Conservation (phyloP, 2,113 vertebrate species). For the Oxyruncus cristatus region DNA sequence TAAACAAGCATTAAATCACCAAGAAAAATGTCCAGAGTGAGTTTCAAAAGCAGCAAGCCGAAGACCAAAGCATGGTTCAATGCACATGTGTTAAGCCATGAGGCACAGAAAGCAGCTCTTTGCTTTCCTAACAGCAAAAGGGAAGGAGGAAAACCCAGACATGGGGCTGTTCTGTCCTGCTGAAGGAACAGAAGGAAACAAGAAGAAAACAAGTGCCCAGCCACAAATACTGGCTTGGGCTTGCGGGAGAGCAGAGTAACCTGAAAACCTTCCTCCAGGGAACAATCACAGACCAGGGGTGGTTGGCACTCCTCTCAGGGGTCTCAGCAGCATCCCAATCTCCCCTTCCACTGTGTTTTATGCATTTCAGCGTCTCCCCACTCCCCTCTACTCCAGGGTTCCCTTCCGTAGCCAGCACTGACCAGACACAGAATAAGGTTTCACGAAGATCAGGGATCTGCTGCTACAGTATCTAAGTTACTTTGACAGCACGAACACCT, state of each 20-base stretch:
- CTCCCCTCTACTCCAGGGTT: neutral
- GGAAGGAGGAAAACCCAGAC: neutral
- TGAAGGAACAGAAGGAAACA: neutral
- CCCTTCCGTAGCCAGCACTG: neutral
- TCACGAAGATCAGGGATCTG: neutral
- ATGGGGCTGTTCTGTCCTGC: neutral
- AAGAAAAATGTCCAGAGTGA: neutral
- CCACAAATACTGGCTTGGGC: accelerated
- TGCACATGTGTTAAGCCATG: neutral
- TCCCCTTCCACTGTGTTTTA: accelerated
- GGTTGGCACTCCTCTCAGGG: neutral
- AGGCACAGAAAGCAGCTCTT: neutral
- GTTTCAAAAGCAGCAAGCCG: neutral
- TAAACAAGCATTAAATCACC: neutral
- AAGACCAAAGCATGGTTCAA: neutral
- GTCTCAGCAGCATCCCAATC: neutral
- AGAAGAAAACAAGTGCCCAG: neutral
- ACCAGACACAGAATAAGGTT: neutral
- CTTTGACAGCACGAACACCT: neutral
- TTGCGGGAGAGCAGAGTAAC: accelerated
- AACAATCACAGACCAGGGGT: accelerated
- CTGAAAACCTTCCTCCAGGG: neutral
- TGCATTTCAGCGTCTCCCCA: neutral
- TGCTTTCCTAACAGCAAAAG: neutral
- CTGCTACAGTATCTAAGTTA: neutral